Base-by-base conservation (phyloP, 1,140 invertebrate species). In the Aphaenogaster floridana region DNA sequence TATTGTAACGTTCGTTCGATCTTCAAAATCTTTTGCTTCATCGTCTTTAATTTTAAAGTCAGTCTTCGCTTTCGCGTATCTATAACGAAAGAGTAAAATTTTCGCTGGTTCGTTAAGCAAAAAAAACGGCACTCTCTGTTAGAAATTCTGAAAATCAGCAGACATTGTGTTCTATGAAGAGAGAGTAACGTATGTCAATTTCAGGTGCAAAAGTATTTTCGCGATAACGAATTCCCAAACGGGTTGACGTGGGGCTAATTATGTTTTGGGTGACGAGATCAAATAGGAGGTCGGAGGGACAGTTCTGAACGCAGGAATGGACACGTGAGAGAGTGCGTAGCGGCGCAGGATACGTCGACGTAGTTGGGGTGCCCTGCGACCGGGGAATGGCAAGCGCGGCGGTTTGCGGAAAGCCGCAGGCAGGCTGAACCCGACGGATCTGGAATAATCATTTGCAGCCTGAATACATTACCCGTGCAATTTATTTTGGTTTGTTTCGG, bases 381-480 rank as follows among this genome's bases (percentile, higher is more conserved):
- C 84, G 86, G 88, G 86, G 91, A 89, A 91, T 86, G 88, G 89
- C 86, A 91, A 93, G 91, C 92, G 92, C 88, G 92, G 92, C 88
- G 87, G 89, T 94, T 94, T 94, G 94, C 89, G 94, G 94, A 86
- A 74, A 92, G 91, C 94, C 94, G 92, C 94, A 94, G 93, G 90
- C 90, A 93, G 91, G 86, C 92, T 93, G 93, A 92, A 93, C 92
- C 92, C 93, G 92, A 94, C 93, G 93, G 93, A 92, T 94, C 86
- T 88, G 88, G 92, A 95, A 94, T 95, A 95, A 95, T 95, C 94
- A 95, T 94, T 95, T 91, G 91, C 94, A 94, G 91, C 91, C 91
- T 91, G 93, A 94, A 94, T 94, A 94, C 92, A 94, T 94, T 94
- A 94, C 90, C 92, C 89, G 91, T 92, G 91, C 92, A 93, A 94